Evolutionary conservation across 2,113 vertebrate genomes (phyloP).

Genomic region (Camelus dromedarius): DNA sequence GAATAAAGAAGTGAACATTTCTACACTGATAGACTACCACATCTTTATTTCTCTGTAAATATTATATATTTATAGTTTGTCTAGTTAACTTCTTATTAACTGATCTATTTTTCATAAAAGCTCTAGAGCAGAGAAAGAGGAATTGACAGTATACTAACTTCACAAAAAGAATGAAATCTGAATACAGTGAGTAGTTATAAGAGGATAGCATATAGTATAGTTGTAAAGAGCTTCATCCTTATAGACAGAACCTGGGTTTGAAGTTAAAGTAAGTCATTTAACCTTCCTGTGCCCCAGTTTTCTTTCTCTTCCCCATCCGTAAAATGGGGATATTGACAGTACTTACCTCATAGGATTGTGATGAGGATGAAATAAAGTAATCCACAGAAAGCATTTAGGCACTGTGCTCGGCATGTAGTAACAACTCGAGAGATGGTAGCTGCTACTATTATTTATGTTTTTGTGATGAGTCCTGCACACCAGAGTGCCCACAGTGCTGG

Average conservation of each 20-base stretch:
- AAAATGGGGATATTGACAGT: not conserved
- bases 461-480: not conserved
- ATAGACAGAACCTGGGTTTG: not conserved
- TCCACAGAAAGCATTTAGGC: not conserved
- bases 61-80: constrained; percentile 23
- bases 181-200: not conserved
- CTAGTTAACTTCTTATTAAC: not conserved
- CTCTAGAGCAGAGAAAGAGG: constrained; percentile 13
- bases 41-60: not conserved
- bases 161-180: constrained; percentile 31
- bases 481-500: not conserved
- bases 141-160: constrained; percentile 35
- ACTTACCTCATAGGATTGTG: not conserved
- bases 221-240: not conserved
- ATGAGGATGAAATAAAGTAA: not conserved
- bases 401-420: not conserved
- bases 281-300: not conserved
- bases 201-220: not conserved
- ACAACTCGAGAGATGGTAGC: not conserved
- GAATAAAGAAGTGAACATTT: not conserved
- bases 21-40: not conserved
- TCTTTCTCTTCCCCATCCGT: not conserved
- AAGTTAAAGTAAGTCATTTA: not conserved
- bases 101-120: constrained; percentile 7
- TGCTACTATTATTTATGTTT: constrained; percentile 22